These are phyloP conservation scores for Micrasema longulum DNA, from an alignment of 1,140 invertebrate genomes.

Conservation along the genomic window DNA sequence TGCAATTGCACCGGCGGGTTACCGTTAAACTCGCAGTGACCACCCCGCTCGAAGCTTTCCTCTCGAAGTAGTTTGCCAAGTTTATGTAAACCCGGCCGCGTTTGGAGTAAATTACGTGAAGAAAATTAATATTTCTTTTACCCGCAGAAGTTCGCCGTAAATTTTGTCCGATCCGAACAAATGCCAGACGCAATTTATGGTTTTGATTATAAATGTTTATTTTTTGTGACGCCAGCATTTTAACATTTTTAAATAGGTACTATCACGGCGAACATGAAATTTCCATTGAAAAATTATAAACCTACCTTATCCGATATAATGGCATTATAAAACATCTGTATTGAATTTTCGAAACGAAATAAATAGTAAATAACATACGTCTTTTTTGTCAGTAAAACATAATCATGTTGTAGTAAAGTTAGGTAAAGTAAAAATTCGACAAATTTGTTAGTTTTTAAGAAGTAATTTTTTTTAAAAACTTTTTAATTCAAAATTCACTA, in stretches of 20 bases:
- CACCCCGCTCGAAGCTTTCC: neutral
- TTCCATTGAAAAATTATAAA: too few relatives aligned
- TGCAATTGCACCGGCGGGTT: too few relatives aligned
- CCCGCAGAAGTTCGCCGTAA: constrained; percentile 52
- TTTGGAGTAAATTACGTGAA: constrained; percentile 50
- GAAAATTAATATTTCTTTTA: constrained; percentile 54
- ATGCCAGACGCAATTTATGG: constrained; percentile 52
- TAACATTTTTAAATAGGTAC: constrained; percentile 10
- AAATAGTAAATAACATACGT: too few relatives aligned
- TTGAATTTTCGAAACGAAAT: neutral
- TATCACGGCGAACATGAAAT: too few relatives aligned
- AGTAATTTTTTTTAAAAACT: too few relatives aligned
- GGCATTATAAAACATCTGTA: too few relatives aligned
- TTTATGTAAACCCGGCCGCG: constrained; percentile 34
- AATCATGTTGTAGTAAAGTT: too few relatives aligned
- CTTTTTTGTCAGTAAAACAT: too few relatives aligned
- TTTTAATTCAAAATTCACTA: too few relatives aligned
- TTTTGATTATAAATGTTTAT: constrained; percentile 49
- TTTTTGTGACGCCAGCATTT: constrained; percentile 41
- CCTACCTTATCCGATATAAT: too few relatives aligned
- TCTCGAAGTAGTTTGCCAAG: constrained; percentile 8
- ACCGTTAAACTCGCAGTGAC: neutral
- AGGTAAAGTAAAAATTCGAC: too few relatives aligned
- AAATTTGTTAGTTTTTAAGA: too few relatives aligned
- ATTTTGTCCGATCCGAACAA: constrained; percentile 52